Conservation (phyloP, 2,888 invertebrate genomes). For the Lasioglossum vierecki region DNA sequence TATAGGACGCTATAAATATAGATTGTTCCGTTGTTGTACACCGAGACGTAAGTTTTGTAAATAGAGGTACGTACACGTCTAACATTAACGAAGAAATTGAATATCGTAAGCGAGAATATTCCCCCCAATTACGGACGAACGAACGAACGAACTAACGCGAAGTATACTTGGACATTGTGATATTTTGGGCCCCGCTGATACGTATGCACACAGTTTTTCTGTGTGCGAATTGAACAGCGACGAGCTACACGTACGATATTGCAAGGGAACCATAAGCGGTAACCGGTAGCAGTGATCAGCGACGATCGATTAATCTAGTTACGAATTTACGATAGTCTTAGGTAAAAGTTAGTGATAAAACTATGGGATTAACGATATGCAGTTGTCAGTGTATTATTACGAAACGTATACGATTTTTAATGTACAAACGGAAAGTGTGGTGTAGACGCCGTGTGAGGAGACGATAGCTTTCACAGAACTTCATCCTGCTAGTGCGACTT, state of each 20-base stretch:
- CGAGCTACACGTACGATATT: slow-evolving; percentile 68
- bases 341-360: slow-evolving; percentile 74
- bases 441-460: slow-evolving; percentile 66
- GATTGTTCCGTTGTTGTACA: slow-evolving; percentile 69
- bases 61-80: slow-evolving; percentile 76
- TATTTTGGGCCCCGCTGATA: slow-evolving; percentile 74
- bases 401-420: slow-evolving; percentile 84
- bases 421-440: slow-evolving; percentile 80
- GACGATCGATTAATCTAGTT: slow-evolving; percentile 80
- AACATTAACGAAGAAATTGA: slow-evolving; percentile 69
- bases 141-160: slow-evolving; percentile 65
- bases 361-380: slow-evolving; percentile 74
- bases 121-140: slow-evolving; percentile 47
- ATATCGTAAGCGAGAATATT: slow-evolving; percentile 55
- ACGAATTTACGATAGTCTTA: slow-evolving; percentile 82
- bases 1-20: slow-evolving; percentile 61
- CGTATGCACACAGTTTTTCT: not conserved
- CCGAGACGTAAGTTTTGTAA: slow-evolving; percentile 77
- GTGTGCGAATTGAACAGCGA: slow-evolving; percentile 51
- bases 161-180: slow-evolving; percentile 82
- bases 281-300: slow-evolving; percentile 54
- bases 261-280: slow-evolving; percentile 61
- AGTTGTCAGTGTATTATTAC: slow-evolving; percentile 83
- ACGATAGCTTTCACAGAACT: slow-evolving; percentile 39
- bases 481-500: slow-evolving; percentile 62